Evolutionary conservation across 2,113 vertebrate genomes (phyloP), one percentile per base, ranked within the genome.

Genomic region (Bagarius yarrelli): DNA sequence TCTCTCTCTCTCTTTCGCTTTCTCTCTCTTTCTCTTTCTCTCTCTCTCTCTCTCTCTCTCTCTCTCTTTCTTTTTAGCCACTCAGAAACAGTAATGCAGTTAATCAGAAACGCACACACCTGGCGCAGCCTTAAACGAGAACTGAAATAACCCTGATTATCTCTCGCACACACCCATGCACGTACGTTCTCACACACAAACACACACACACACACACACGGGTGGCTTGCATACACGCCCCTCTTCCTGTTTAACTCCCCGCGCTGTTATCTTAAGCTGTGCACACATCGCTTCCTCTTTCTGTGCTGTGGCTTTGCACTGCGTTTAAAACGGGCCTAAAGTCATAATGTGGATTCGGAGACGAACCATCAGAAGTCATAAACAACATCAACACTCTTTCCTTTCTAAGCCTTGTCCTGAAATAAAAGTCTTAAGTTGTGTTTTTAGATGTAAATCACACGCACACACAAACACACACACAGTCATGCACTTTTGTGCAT

Each of bases 231-330:
- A 53, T 53, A 73, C 76, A 84, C 71, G 64, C 80, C 74, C 69
- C 52, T 85, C 89, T 92, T 93, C 91, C 90, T 90, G 86, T 86
- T 87, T 88, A 86, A 86, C 81, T 67, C 81, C 83, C 87, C 83
- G 32, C 53, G 50, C 63, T 66, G 86, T 89, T 90, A 90, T 92
- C 87, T 89, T 55, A 79, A 77, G 66, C 61, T 30, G 66, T 88
- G 69, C 80, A 83, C 85, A 71, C 52, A 30, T 16, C 55, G 83
- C 83, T 92, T 92, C 92, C 89, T 89, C 86, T 89, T 91, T 90
- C 78, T 21, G 13, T 36, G 64, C 18, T 11, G 44, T 47, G 44
- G 44, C 44, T 47, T 53, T n/a, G 23, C 16, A 53, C 5, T 59
- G 23, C 59, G 4, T 67, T 75, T 9, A 32, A 64, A 25, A 66